These are phyloP conservation scores for Brachypteracias leptosomus DNA, from an alignment of 2,113 vertebrate species.

Conservation along the genomic window DNA sequence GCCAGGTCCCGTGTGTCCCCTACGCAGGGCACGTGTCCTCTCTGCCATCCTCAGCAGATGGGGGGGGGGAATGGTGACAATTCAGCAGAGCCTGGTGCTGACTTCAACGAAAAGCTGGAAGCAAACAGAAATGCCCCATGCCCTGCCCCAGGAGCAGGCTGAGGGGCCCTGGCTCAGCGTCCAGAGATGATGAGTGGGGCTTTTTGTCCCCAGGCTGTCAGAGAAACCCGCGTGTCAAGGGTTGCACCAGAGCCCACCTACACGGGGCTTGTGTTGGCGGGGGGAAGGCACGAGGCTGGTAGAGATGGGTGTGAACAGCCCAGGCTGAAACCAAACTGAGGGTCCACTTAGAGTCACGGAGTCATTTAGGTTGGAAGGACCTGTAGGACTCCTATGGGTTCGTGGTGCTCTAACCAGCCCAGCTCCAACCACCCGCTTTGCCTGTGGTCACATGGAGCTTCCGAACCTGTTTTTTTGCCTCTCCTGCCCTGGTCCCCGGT, in stretches of 20 bases:
- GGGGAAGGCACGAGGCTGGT: not conserved
- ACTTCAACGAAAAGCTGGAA: not conserved
- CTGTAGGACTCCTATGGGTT: too few relatives aligned
- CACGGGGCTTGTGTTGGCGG: not conserved
- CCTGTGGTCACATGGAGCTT: not conserved
- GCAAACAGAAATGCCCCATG: not conserved
- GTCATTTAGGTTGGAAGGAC: too few relatives aligned
- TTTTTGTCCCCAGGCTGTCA: not conserved
- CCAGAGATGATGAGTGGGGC: not conserved
- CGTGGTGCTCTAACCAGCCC: not conserved
- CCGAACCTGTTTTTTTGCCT: not conserved
- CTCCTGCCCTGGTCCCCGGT: accelerated
- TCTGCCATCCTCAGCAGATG: not conserved
- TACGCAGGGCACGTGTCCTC: not conserved
- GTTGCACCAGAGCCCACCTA: not conserved
- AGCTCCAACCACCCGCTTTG: not conserved
- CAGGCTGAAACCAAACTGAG: not conserved
- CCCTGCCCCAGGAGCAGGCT: accelerated
- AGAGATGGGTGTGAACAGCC: not conserved
- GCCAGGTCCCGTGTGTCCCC: not conserved
- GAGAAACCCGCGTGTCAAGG: not conserved
- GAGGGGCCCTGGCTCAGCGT: not conserved
- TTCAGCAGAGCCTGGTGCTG: not conserved
- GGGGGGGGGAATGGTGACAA: not conserved
- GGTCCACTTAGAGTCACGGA: not conserved